These are phyloP conservation scores for Australoheros scitulus DNA, from an alignment of 2,113 vertebrate species.

Conservation along the genomic window DNA sequence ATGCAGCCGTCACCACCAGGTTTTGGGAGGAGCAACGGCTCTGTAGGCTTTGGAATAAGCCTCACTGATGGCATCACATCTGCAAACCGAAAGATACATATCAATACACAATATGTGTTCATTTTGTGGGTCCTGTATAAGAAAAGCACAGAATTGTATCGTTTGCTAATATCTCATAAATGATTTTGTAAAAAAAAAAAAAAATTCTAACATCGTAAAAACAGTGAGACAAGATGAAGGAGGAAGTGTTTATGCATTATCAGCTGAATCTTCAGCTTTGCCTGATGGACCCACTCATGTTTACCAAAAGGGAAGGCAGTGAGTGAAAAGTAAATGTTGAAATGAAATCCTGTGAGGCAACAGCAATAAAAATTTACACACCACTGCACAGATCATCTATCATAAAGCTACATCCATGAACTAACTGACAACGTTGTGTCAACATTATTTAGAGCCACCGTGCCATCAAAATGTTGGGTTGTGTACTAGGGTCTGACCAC, in stretches of 20 bases:
- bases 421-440: too few relatives aligned
- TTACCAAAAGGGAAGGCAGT: neutral
- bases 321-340: neutral
- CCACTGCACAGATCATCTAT: too few relatives aligned
- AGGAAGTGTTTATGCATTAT: neutral
- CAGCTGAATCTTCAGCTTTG: neutral
- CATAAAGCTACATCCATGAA: too few relatives aligned
- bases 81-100: conserved; percentile 47
- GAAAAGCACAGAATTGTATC: neutral
- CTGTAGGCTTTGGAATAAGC: conserved; percentile 78
- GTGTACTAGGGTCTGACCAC: too few relatives aligned
- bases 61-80: conserved; percentile 81
- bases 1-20: conserved; percentile 70
- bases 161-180: too few relatives aligned
- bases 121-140: neutral
- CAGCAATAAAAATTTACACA: too few relatives aligned
- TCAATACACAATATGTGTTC: neutral
- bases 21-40: conserved; percentile 78
- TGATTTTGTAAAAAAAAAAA: too few relatives aligned
- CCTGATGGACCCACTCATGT: neutral
- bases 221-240: neutral
- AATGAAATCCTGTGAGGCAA: too few relatives aligned
- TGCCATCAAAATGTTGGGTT: too few relatives aligned
- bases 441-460: too few relatives aligned
- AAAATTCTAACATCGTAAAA: too few relatives aligned